phyloP scores from a whole-genome alignment of 1,140 invertebrate genomes.

The Xylocopa sonorina region DNA sequence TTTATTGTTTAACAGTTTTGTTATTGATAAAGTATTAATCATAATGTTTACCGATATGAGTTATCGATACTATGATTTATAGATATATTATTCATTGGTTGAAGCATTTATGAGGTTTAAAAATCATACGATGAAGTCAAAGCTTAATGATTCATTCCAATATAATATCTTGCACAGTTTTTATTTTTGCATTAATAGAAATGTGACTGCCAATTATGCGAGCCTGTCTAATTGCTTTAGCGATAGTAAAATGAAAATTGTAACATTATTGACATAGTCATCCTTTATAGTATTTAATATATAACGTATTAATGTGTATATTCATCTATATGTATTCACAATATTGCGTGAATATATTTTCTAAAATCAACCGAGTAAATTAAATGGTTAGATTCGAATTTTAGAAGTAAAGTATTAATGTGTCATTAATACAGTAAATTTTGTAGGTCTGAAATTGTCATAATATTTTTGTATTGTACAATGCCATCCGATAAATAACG shows the following conservation, averaged over 20 bases:
- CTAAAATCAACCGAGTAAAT: constrained; percentile 5
- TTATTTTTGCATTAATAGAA: constrained; percentile 15
- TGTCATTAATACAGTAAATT: constrained; percentile 19
- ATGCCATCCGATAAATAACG: constrained; percentile 39
- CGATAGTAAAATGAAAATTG: constrained; percentile 7
- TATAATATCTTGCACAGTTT: constrained; percentile 14
- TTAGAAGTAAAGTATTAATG: constrained; percentile 9
- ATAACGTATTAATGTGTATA: constrained; percentile 15
- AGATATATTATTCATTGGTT: constrained; percentile 30
- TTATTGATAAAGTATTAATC: not conserved
- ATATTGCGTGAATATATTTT: constrained; percentile 23
- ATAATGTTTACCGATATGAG: constrained; percentile 3
- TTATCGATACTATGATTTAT: constrained; percentile 16
- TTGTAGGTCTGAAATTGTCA: constrained; percentile 40
- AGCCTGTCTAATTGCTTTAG: constrained; percentile 19
- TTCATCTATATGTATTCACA: constrained; percentile 21
- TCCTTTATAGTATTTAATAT: constrained; percentile 2
- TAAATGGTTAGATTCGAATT: constrained; percentile 3
- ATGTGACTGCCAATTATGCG: constrained; percentile 37
- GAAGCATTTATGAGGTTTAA: constrained; percentile 55
- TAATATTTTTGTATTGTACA: constrained; percentile 51
- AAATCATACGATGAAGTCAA: constrained; percentile 61
- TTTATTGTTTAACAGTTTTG: not conserved
- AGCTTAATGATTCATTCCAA: constrained; percentile 45
- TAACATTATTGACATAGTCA: constrained; percentile 12